Percentiles rank a stretch among this genome's conserved stretches.
These are phyloP conservation scores for Micromesistius poutassou DNA, from an alignment of 2,797 vertebrate genomes.

Conservation along the genomic window DNA sequence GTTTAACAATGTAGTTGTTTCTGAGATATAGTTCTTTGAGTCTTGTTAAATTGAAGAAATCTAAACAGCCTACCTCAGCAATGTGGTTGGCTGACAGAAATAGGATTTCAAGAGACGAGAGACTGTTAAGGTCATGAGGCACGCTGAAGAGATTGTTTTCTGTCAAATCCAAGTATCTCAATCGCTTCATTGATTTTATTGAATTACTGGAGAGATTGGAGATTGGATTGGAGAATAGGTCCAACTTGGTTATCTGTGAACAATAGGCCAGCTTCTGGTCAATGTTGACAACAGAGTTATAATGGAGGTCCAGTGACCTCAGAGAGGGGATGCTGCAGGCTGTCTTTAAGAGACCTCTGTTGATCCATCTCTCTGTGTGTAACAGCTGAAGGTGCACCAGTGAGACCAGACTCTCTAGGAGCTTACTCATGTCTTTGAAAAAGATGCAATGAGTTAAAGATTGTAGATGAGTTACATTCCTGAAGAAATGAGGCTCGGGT, in stretches of 20 bases:
- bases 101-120: background rate
- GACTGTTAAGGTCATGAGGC: background rate
- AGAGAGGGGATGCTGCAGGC: constrained; percentile 23
- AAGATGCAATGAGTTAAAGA: background rate
- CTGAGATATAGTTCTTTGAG: constrained; percentile 2
- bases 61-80: constrained; percentile 10
- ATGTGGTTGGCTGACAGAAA: constrained; percentile 7
- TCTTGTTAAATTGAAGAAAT: constrained; percentile 20
- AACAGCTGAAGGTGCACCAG: rapidly evolving
- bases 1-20: background rate
- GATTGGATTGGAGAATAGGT: background rate
- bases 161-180: background rate
- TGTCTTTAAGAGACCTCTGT: background rate
- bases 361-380: rapidly evolving
- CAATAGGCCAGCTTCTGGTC: background rate
- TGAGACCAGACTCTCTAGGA: constrained; percentile 8
- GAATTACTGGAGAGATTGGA: background rate
- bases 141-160: background rate
- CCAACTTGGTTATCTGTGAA: background rate
- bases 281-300: background rate
- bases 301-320: background rate
- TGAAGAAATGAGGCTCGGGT: constrained; percentile 6
- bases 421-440: background rate
- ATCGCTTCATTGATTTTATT: constrained; percentile 7
- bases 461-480: constrained; percentile 1